Base-by-base conservation (phyloP, 2,888 invertebrate genomes). In the Pogonocherus hispidulus region DNA sequence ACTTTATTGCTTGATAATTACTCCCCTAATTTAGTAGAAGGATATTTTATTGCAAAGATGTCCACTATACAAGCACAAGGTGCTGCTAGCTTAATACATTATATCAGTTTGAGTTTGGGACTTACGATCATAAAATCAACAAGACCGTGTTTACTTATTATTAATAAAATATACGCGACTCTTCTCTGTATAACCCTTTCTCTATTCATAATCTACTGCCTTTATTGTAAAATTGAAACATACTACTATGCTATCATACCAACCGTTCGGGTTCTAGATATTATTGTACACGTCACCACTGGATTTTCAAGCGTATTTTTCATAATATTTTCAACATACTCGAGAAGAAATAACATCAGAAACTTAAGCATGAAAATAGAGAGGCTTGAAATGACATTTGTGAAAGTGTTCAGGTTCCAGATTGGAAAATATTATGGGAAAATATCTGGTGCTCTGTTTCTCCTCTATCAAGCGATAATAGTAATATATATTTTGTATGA, bases 301-400 rank as follows among this genome's bases (percentile, higher is more conserved):
- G 18, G 27, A 18, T 9, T 23, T n/a, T 27, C 32, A 11, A 59
- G 59, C 14, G 14, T 47, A 47, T 46, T 32, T 4, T 59, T 27
- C 1, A 11, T 59, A n/a, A 59, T 47, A 59, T 59, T 47, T n/a
- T 22, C 47, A 3, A 1, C 59, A 18, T 19, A 47, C n/a, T 32
- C 20, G 5, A 27, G 59, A 14, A 47, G 59, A 59, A 47, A 59
- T 11, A 59, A 19, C 11, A 32, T 46, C n/a, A 59, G 14, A 35
- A 27, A 16, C 9, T 18, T 59, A 47, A 6, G 11, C 16, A 47
- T 1, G 14, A 18, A 19, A 4, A 14, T 46, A 22, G 1, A 9
- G 1, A 47, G 16, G 18, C 22, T 59, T 3, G 59, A 59, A 47
- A n/a, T 19, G 5, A 14, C 18, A 2, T 27, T 47, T 27, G 16